These are phyloP conservation scores for Scalopus aquaticus DNA, from an alignment of 2,113 vertebrate species.

Conservation along the genomic window DNA sequence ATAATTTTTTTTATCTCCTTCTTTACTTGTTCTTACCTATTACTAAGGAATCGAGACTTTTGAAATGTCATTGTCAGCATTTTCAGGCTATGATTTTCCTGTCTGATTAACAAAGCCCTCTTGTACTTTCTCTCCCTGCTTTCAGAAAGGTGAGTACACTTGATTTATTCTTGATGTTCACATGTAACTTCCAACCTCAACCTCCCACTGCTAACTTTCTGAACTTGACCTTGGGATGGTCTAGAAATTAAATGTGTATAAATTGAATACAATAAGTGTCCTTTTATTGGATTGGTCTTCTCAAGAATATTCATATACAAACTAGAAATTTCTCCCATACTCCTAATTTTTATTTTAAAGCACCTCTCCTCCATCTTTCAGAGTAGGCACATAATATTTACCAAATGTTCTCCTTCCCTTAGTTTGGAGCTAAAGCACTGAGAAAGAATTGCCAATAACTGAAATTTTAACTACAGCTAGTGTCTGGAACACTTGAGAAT, in stretches of 20 bases:
- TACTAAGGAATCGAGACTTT: constrained; percentile 46
- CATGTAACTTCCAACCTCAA: constrained; percentile 44
- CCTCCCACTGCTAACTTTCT: constrained; percentile 72
- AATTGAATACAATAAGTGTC: not conserved
- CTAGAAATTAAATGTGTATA: not conserved
- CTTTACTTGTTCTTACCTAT: constrained; percentile 22
- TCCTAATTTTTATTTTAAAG: constrained; percentile 27
- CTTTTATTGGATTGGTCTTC: not conserved
- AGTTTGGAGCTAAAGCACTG: not conserved
- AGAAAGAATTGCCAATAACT: not conserved
- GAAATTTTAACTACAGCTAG: not conserved
- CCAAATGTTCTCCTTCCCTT: not conserved
- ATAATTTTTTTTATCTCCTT: not conserved
- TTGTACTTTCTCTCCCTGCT: constrained; percentile 62
- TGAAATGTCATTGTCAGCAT: constrained; percentile 78
- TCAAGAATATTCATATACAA: not conserved
- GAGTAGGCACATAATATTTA: not conserved
- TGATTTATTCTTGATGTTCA: constrained; percentile 64
- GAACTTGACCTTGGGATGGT: constrained; percentile 68
- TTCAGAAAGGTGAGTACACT: constrained; percentile 59
- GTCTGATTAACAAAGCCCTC: constrained; percentile 77
- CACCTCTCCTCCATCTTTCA: not conserved
- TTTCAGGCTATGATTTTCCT: constrained; percentile 81
- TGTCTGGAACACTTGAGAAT: not conserved
- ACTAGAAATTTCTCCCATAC: not conserved